Evolutionary conservation across 2,888 invertebrate genomes (phyloP).

Genomic region (Andrena bicolor): DNA sequence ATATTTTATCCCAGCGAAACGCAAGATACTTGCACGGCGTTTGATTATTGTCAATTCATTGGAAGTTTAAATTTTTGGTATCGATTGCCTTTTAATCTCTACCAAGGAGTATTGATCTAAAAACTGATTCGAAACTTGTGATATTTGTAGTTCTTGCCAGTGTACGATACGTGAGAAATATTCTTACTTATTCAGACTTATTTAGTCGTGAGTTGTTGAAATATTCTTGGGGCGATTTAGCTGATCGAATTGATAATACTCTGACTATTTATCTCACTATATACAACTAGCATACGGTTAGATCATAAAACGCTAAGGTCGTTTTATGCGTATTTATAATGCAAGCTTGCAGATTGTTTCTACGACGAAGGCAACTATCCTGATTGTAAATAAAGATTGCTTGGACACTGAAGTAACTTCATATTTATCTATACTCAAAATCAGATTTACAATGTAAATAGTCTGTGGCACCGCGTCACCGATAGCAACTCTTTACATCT

Average conservation of each 20-base stretch:
- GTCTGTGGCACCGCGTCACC: background rate
- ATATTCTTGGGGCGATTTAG: background rate
- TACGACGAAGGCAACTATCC: background rate
- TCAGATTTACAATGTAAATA: background rate
- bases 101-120: background rate
- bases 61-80: background rate
- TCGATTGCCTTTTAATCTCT: background rate
- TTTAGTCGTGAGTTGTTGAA: background rate
- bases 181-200: background rate
- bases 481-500: background rate
- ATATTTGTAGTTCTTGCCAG: constrained; percentile 32
- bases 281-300: background rate
- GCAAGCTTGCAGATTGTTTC: constrained; percentile 3
- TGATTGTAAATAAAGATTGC: background rate
- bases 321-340: background rate
- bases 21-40: background rate
- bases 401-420: background rate
- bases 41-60: background rate
- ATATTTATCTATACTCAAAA: constrained; percentile 10
- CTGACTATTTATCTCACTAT: constrained; percentile 1
- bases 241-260: constrained; percentile 33
- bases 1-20: background rate
- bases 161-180: background rate
- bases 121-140: background rate
- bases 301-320: background rate